Conservation (phyloP, 2,797 vertebrate species). For the Rhynchotus rufescens region DNA sequence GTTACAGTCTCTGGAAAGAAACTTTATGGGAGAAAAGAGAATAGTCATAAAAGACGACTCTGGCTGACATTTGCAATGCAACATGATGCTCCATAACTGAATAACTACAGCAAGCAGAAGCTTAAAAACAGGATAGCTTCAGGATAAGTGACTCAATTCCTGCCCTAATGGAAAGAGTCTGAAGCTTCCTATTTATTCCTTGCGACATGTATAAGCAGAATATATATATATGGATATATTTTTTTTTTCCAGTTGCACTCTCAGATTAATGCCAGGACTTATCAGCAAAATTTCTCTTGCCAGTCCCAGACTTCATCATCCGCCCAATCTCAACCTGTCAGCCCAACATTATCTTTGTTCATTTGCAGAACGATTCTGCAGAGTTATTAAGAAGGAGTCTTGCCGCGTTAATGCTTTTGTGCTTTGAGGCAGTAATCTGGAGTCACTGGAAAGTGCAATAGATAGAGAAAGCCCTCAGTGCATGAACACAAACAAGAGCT, state of each 20-base stretch:
- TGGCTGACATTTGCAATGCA: neutral
- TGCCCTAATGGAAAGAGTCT: neutral
- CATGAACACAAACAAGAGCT: neutral
- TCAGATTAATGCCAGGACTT: neutral
- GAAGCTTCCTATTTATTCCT: neutral
- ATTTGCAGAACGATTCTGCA: conserved; percentile 20
- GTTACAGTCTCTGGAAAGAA: neutral
- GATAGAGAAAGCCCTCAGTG: neutral
- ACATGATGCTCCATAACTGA: neutral
- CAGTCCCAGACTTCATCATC: neutral
- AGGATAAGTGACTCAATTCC: neutral
- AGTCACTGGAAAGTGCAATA: neutral
- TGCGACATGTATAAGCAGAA: neutral
- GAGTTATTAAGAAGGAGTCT: conserved; percentile 38
- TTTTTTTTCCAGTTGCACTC: conserved; percentile 10
- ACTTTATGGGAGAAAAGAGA: neutral
- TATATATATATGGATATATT: neutral
- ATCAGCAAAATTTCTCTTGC: neutral
- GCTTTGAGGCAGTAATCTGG: conserved; percentile 39
- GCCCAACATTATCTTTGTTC: neutral
- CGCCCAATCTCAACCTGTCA: conserved; percentile 1
- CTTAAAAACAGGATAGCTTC: neutral
- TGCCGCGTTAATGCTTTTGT: neutral
- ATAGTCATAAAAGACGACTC: rapidly evolving
- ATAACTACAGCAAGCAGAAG: neutral